Evolutionary conservation across 2,113 vertebrate species (phyloP), one percentile per base, ranked within the genome.

Genomic region (Zosterops lateralis): DNA sequence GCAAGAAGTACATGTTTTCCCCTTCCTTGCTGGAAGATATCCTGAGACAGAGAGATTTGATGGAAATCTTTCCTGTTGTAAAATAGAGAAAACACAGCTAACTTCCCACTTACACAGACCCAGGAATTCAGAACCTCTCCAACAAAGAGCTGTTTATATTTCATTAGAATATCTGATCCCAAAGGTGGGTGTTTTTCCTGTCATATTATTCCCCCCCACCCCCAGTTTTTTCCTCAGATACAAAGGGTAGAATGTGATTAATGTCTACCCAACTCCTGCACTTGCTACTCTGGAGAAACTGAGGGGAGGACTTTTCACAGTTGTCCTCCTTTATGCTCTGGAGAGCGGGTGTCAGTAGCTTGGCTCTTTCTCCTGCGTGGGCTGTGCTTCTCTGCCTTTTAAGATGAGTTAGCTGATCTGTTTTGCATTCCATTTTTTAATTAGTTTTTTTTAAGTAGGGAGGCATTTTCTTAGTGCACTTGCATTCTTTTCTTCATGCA

Each of bases 121-220:
- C 88, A 95, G 95, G 82, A 82, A 97, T 94, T 97, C 96, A 97
- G 89, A 95, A 83, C 81, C 71, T 96, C 91, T 96, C 68, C 86
- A 96, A 86, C 44, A 96, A 97, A 91, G 90, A 94, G 31, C 65
- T 96, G 67, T 71, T 95, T 96, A 84, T 95, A 92, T 95, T 96
- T 97, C 85, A 91, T 96, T 75, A 95, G 3, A 51, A 97, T 96
- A 92, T 95, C 82, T 97, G 93, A 97, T 94, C 79, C 56, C 73
- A 92, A 45, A 95, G 73, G 78, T 84, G 89, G 70, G 50, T 92
- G 92, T 29, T 94, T 96, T 97, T 93, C 90, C 91, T 96, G 54
- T 70, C 64, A 18, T 47, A 62, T 86, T 94, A 92, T 89, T 87
- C 7, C n/a, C 25, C 19, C 25, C 9, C 6, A 16, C 3, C 6